These are phyloP conservation scores for Coremacera marginata DNA, from an alignment of 2,888 invertebrate genomes.

Conservation along the genomic window DNA sequence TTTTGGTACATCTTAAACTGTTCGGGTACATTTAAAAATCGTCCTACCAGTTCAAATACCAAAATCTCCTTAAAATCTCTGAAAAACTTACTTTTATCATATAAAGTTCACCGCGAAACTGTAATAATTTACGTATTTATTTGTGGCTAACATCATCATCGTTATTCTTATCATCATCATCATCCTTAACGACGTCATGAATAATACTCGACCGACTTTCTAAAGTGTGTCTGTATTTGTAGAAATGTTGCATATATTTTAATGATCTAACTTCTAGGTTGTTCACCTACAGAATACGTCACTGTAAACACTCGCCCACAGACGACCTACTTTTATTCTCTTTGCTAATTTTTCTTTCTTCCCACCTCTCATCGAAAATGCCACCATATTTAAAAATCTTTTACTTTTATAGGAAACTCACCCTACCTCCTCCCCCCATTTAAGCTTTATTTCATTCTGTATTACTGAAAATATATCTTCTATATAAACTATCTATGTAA, in stretches of 20 bases:
- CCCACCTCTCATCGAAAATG: not conserved
- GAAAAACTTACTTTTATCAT: too few relatives aligned
- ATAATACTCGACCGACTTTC: not conserved
- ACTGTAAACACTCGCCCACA: not conserved
- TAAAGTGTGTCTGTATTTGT: constrained; percentile 6
- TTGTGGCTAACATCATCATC: not conserved
- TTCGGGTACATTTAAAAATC: too few relatives aligned
- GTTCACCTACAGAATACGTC: constrained; percentile 1
- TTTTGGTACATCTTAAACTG: too few relatives aligned
- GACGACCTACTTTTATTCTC: not conserved
- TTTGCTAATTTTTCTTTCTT: not conserved
- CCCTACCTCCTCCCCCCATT: not conserved
- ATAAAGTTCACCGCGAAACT: not conserved
- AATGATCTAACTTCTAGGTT: not conserved
- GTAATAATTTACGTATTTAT: too few relatives aligned
- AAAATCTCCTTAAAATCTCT: too few relatives aligned
- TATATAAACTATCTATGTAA: not conserved
- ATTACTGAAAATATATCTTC: not conserved
- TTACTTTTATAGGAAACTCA: not conserved
- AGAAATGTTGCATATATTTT: constrained; percentile 7
- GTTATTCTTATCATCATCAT: not conserved
- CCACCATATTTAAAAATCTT: not conserved
- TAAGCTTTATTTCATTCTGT: not conserved
- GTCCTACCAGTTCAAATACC: too few relatives aligned
- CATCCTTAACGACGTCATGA: too few relatives aligned